phyloP scores from a whole-genome alignment of 2,888 invertebrate genomes.

The Allolobophora icterica region DNA sequence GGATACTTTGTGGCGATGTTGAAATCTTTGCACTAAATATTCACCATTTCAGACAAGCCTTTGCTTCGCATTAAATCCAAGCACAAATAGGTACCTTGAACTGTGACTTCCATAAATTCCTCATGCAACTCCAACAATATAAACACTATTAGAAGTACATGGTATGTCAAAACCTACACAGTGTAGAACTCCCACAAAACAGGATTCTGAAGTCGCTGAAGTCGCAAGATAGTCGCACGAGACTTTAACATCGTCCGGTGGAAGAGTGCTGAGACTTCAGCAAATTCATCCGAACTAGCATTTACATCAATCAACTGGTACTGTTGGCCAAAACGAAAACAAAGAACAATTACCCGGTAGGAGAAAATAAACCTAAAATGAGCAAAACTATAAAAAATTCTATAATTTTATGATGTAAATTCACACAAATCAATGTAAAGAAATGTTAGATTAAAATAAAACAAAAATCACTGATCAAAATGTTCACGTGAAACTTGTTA shows the following conservation, averaged over 20 bases:
- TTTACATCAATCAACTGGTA: constrained; percentile 32
- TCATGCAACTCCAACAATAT: neutral
- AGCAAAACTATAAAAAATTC: neutral
- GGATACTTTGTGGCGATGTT: neutral
- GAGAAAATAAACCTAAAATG: neutral
- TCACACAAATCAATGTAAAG: neutral
- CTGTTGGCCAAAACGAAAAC: neutral
- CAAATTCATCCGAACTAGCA: constrained; percentile 14
- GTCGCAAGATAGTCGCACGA: constrained; percentile 33
- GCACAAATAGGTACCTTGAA: neutral
- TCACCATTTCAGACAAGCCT: neutral
- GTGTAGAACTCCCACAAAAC: constrained; percentile 47
- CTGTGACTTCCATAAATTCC: neutral
- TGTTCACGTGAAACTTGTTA: no score
- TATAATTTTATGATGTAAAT: neutral
- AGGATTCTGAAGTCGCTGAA: constrained; percentile 48
- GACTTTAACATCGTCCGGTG: constrained; percentile 38
- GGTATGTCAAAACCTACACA: constrained; percentile 43
- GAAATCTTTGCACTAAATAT: neutral
- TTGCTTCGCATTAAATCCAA: neutral
- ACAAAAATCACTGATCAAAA: neutral
- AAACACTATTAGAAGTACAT: neutral
- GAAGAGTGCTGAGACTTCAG: constrained; percentile 36
- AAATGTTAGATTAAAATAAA: neutral
- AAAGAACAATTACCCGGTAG: constrained; percentile 8